Evolutionary conservation across 2,888 invertebrate species (phyloP).

Genomic region (Habrosyne pyritoides): DNA sequence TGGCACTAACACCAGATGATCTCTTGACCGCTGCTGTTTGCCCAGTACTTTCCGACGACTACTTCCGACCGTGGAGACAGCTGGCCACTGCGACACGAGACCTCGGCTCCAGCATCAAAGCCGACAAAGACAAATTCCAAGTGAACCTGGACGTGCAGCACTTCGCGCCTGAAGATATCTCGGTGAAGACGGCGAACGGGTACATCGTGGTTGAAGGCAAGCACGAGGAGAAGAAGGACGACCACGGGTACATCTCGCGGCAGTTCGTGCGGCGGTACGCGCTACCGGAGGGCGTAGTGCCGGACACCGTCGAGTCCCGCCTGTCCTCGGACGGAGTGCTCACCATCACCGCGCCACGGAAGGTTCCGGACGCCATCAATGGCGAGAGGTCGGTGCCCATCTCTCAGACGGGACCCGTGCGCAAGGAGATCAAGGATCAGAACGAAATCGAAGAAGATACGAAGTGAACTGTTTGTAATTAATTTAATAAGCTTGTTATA

Average conservation of each 20-base stretch:
- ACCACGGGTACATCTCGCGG: conserved; percentile 87
- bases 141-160: conserved; percentile 89
- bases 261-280: conserved; percentile 89
- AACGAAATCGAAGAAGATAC: conserved; percentile 20
- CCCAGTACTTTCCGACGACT: conserved; percentile 51
- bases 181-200: conserved; percentile 88
- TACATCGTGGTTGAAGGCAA: conserved; percentile 88
- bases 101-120: conserved; percentile 74
- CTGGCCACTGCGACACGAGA: conserved; percentile 68
- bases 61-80: conserved; percentile 63
- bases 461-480: conserved; percentile 12
- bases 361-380: conserved; percentile 41
- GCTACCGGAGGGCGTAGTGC: conserved; percentile 87
- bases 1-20: conserved; percentile 66
- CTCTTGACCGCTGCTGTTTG: conserved; percentile 46
- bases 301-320: conserved; percentile 86
- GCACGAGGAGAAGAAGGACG: conserved; percentile 89
- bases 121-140: conserved; percentile 85
- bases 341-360: conserved; percentile 85
- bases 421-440: conserved; percentile 54
- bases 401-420: conserved; percentile 56
- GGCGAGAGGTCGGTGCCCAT: conserved; percentile 56
- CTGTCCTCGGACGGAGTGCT: conserved; percentile 90
- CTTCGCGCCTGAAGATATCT: conserved; percentile 88
- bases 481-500: conserved; percentile 17